Evolutionary conservation across 1,140 invertebrate genomes (phyloP).

Genomic region (Pantala flavescens): DNA sequence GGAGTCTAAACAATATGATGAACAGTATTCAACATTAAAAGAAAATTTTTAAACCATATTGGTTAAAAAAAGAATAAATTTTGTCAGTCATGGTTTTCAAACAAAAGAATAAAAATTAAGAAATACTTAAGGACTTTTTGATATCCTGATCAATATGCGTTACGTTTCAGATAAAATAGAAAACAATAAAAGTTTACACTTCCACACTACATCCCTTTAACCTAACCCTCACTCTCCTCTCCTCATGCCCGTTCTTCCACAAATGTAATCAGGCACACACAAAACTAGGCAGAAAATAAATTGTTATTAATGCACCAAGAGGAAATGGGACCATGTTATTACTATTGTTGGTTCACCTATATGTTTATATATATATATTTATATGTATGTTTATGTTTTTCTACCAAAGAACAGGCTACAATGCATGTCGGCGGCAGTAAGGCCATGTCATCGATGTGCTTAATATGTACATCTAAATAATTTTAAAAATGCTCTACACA

Average conservation of each 20-base stretch:
- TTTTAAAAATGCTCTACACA: conserved; percentile 1
- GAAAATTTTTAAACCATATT: no score
- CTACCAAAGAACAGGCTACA: not conserved
- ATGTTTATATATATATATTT: not conserved
- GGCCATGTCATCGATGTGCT: conserved; percentile 7
- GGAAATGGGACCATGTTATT: not conserved
- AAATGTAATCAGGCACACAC: not conserved
- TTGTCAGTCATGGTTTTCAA: no score
- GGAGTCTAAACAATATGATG: not conserved
- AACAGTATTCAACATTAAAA: not conserved
- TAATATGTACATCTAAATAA: conserved; percentile 11
- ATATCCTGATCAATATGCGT: no score
- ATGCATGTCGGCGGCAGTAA: conserved; percentile 1
- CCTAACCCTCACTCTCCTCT: not conserved
- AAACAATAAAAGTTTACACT: not conserved
- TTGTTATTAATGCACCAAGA: not conserved
- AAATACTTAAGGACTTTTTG: no score
- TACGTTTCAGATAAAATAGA: no score
- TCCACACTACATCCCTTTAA: not conserved
- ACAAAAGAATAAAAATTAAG: no score
- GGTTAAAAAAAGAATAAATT: no score
- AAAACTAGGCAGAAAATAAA: not conserved
- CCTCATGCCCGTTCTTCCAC: not conserved
- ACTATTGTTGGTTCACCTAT: not conserved
- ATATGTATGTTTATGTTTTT: not conserved